phyloP scores from a whole-genome alignment of 2,888 invertebrate genomes.

The Habroteleia sp. region DNA sequence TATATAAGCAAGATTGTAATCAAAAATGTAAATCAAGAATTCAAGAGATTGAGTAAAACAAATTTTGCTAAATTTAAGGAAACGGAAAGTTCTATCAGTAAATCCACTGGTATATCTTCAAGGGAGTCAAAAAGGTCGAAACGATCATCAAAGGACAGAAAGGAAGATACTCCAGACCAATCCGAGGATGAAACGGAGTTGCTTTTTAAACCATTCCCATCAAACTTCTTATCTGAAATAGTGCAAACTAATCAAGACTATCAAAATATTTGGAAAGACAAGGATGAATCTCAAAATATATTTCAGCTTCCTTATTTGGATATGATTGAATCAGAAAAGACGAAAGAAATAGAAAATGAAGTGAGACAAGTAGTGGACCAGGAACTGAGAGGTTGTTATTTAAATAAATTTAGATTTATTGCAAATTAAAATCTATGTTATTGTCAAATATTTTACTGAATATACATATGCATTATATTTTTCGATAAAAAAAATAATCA shows the following conservation, averaged over 20 bases:
- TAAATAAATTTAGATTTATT: slow-evolving; percentile 3
- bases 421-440: too few relatives aligned
- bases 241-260: slow-evolving; percentile 88
- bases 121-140: slow-evolving; percentile 89
- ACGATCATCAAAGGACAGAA: slow-evolving; percentile 87
- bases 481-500: too few relatives aligned
- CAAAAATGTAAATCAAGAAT: too few relatives aligned
- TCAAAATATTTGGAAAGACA: slow-evolving; percentile 91
- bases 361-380: slow-evolving; percentile 91
- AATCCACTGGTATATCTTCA: slow-evolving; percentile 87
- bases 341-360: slow-evolving; percentile 90
- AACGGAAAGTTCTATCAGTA: slow-evolving; percentile 89
- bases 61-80: not conserved
- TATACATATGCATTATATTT: not conserved
- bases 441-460: too few relatives aligned
- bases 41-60: not conserved
- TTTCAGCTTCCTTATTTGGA: slow-evolving; percentile 90
- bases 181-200: slow-evolving; percentile 85
- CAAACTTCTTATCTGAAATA: slow-evolving; percentile 88
- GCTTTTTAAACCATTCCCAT: slow-evolving; percentile 86
- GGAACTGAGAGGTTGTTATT: slow-evolving; percentile 83
- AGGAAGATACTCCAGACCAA: slow-evolving; percentile 82
- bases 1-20: too few relatives aligned
- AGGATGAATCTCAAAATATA: slow-evolving; percentile 88
- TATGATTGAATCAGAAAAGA: slow-evolving; percentile 92